A percentile compares a stretch with the other conserved stretches of the same genome.
These are phyloP conservation scores for Pteronotus mesoamericanus DNA, from an alignment of 2,797 vertebrate species.

Conservation along the genomic window DNA sequence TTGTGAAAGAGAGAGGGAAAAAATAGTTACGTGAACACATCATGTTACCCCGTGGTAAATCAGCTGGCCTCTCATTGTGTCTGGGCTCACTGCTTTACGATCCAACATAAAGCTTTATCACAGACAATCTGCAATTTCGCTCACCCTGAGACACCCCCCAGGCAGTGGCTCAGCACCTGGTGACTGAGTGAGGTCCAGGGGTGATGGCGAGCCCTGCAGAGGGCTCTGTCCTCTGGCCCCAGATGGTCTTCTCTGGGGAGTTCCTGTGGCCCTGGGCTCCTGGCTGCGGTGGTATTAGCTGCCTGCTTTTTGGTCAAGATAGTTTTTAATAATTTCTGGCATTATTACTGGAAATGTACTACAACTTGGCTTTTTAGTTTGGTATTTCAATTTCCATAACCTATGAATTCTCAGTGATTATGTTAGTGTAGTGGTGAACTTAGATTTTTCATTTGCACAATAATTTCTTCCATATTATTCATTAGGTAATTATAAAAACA, in stretches of 20 bases:
- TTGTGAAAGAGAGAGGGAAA: constrained; percentile 9
- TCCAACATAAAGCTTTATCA: constrained; percentile 80
- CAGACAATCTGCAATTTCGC: constrained; percentile 80
- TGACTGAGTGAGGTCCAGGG: constrained; percentile 76
- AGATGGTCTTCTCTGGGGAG: constrained; percentile 78
- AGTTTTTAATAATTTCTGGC: constrained; percentile 53
- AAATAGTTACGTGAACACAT: constrained; percentile 63
- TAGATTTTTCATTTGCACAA: constrained; percentile 26
- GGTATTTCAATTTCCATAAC: not conserved
- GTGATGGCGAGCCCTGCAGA: no score
- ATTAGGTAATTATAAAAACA: constrained; percentile 64
- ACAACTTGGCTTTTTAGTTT: not conserved
- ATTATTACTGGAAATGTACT: constrained; percentile 37
- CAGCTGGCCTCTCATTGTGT: constrained; percentile 78
- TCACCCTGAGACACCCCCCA: constrained; percentile 86
- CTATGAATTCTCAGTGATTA: constrained; percentile 10
- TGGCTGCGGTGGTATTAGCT: constrained; percentile 38
- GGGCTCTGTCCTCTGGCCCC: constrained; percentile 79
- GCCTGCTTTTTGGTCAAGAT: constrained; percentile 30
- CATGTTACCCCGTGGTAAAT: constrained; percentile 81
- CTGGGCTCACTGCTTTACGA: constrained; percentile 83
- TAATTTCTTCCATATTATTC: constrained; percentile 49
- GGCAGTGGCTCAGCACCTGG: constrained; percentile 84
- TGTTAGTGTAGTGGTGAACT: constrained; percentile 20
- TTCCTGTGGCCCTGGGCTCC: constrained; percentile 33